Evolutionary conservation across 2,797 vertebrate genomes (phyloP), one percentile per base, ranked within the genome.

Genomic region (Scomberomorus guttatus): DNA sequence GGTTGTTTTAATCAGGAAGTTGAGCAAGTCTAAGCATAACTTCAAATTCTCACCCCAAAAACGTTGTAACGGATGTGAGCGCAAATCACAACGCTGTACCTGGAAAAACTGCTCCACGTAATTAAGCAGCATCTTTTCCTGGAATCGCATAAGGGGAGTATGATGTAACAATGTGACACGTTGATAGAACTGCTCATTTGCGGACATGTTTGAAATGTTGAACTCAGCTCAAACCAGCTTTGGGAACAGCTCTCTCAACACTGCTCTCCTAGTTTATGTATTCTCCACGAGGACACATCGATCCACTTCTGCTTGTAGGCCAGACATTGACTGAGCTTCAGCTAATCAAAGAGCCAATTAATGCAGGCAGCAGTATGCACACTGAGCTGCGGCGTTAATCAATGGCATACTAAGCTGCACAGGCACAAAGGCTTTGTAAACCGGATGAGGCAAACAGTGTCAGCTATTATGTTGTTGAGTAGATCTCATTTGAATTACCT

Each of bases 331-430:
- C 79, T 5, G 77, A 66, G 82, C 82, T 73, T 61, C 62, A 54
- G 77, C 77, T 82, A 87, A 92, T 90, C 83, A 90, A 83, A 89
- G 55, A 85, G 78, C 69, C 77, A 82, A 86, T 91, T 88, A 87
- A 87, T 68, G 79, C 67, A 17, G 67, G n/a, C 84, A 66, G 77
- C 75, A 14, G 76, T 27, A 44, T 72, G 68, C 61, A 59, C 29
- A 20, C 54, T 10, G 5, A 59, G 59, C 71, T 20, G 37, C 68
- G 5, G 72, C 5, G 4, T 60, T 69, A 59, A 86, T 90, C 82
- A 81, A 74, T 87, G 46, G 14, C 39, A 55, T 29, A 62, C 73
- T 74, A 72, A 90, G 60, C 82, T 63, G 72, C 68, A 70, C 18
- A n/a, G 14, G 44, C 51, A 52, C 60, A 69, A 18, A 76, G 58